Percentiles rank a stretch among this genome's conserved stretches.
Evolutionary conservation across 2,797 vertebrate species (phyloP).

Genomic region (Mus minutoides): DNA sequence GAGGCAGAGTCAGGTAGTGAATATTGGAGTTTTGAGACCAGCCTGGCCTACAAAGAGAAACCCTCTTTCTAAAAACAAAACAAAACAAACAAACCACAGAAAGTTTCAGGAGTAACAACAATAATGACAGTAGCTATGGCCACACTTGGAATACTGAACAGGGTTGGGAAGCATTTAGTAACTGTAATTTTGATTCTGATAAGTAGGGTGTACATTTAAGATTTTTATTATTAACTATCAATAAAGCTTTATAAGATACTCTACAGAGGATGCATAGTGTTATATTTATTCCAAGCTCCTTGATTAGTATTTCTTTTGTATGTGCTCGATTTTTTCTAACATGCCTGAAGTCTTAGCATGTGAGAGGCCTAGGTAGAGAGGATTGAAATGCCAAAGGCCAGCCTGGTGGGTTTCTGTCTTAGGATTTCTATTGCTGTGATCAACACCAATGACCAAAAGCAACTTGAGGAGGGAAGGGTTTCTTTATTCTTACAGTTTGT

Average conservation of each 20-base stretch:
- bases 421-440: background rate
- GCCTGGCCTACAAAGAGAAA: background rate
- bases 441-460: background rate
- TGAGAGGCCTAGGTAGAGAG: background rate
- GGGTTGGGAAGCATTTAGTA: background rate
- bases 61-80: background rate
- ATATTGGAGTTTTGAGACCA: background rate
- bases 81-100: background rate
- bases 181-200: background rate
- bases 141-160: background rate
- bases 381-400: background rate
- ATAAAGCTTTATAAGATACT: background rate
- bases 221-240: background rate
- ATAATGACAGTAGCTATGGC: background rate
- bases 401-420: background rate
- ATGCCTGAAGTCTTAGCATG: background rate
- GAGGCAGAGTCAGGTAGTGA: background rate
- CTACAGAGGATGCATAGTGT: background rate
- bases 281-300: background rate
- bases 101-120: background rate
- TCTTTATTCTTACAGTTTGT: background rate
- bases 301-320: background rate
- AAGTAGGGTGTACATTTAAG: background rate
- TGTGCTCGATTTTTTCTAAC: constrained; percentile 5
- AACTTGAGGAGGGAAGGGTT: background rate